Conservation (phyloP, 2,797 vertebrate genomes). For the Smutsia gigantea region DNA sequence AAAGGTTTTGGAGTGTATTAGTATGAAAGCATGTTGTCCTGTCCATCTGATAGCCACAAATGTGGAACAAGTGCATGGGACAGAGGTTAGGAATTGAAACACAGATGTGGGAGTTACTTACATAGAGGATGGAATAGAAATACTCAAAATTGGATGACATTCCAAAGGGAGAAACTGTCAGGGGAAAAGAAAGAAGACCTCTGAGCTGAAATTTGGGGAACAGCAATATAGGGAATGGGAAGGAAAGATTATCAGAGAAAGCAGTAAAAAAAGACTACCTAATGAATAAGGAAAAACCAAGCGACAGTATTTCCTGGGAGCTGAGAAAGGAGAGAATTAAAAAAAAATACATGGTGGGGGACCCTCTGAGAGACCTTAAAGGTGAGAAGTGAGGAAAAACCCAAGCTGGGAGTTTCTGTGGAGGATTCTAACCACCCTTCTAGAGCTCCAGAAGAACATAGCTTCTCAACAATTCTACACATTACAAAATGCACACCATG, state of each 20-base stretch:
- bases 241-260: not conserved
- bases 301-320: not conserved
- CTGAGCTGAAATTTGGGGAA: not conserved
- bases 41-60: not conserved
- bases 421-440: not conserved
- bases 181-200: not conserved
- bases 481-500: too few species aligned
- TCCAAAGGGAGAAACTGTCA: not conserved
- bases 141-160: not conserved
- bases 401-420: not conserved
- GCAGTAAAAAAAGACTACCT: not conserved
- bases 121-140: not conserved
- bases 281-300: not conserved
- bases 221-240: not conserved
- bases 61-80: not conserved
- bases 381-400: not conserved
- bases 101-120: not conserved
- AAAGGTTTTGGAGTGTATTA: not conserved
- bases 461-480: too few species aligned
- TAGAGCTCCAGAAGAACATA: not conserved
- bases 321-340: not conserved
- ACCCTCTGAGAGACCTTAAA: not conserved
- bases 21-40: not conserved
- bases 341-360: not conserved
- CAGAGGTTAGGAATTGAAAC: not conserved